A percentile compares a stretch with the other conserved stretches of the same genome.
These are phyloP conservation scores for Corvus moneduloides DNA, from an alignment of 2,113 vertebrate genomes.

Conservation along the genomic window DNA sequence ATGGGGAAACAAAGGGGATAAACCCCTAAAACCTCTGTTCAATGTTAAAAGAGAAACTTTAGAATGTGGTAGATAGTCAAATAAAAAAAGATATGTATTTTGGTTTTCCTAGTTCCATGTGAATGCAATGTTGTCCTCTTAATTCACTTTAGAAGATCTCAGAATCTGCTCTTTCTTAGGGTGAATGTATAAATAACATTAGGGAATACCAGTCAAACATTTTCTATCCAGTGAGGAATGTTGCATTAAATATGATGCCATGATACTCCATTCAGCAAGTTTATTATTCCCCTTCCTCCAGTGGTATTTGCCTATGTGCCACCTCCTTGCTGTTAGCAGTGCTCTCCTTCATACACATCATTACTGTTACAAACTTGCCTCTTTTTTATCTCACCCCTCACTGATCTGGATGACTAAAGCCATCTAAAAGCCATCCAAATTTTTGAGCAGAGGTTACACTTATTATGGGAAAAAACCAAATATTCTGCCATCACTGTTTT, in stretches of 20 bases:
- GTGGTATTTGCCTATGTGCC: not conserved
- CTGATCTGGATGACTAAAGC: not conserved
- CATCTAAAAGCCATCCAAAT: not conserved
- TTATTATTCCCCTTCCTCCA: not conserved
- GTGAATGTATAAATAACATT: not conserved
- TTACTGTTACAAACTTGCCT: not conserved
- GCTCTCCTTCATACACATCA: not conserved
- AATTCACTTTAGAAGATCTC: not conserved
- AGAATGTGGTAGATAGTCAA: not conserved
- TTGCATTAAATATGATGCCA: not conserved
- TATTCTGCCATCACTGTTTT: not conserved
- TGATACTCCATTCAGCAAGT: not conserved
- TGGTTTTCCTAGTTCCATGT: not conserved
- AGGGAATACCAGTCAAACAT: not conserved
- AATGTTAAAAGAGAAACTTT: not conserved
- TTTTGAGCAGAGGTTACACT: not conserved
- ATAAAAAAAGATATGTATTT: fast-evolving
- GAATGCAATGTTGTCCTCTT: not conserved
- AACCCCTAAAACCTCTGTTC: not conserved
- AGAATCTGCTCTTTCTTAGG: not conserved
- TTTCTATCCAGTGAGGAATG: not conserved
- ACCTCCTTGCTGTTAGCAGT: not conserved
- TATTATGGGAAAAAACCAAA: not conserved
- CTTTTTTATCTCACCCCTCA: not conserved
- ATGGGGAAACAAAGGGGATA: not conserved